Evolutionary conservation across 1,140 invertebrate species (phyloP), one percentile per base, ranked within the genome.

Genomic region (Laupala kohalensis): DNA sequence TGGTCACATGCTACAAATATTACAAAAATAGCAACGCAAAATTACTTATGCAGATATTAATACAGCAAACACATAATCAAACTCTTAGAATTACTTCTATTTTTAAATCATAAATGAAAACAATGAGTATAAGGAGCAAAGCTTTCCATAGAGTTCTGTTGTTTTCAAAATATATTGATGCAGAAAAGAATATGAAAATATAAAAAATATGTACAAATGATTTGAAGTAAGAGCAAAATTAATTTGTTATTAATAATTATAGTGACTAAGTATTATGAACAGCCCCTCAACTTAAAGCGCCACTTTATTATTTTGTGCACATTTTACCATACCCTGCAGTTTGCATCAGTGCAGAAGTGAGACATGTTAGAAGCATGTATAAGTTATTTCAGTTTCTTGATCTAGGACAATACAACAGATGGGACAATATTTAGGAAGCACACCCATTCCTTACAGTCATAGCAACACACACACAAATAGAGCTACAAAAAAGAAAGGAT

Each of bases 391-490:
- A 53, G 9, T 53, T 13, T 53, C 9, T 53, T 53, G 37, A 13
- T 53, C 37, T 53, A 53, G 37, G 37, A 53, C 37, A 53, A 53
- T 53, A 53, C 19, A 13, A 53, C 37, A 13, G 37, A 53, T 19
- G 67, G 24, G 13, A 68, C 19, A 67, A 28, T 15, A 6, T 29
- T 3, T 19, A 23, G 28, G 67, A 37, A 37, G 67, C 67, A 68
- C 67, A 68, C 67, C 13, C 67, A 68, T 68, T 68, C 67, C 67
- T 68, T 30, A 29, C 67, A 68, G 28, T 28, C 66, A 68, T 29
- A 68, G 67, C 28, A 68, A 68, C 67, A 68, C 28, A 67, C 25
- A 68, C 67, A 30, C 67, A 30, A 68, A 68, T 23, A 23, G 12
- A n/a, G 67, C 28, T 12, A 68, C 67, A 68, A 68, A 30, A 29